These are phyloP conservation scores for Nemotelus pantherinus DNA, from an alignment of 2,888 invertebrate species.

Conservation along the genomic window DNA sequence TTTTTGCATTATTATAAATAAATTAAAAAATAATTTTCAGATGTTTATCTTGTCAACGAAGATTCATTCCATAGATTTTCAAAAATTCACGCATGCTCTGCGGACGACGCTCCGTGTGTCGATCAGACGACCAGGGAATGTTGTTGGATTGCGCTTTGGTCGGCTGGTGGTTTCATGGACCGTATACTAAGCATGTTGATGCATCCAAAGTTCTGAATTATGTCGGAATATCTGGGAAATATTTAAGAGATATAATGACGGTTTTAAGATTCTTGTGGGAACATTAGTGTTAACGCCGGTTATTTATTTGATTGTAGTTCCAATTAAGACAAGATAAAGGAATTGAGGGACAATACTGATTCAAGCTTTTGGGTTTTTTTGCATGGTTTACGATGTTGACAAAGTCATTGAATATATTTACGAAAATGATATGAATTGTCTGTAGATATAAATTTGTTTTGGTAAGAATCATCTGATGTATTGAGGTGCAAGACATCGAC, in stretches of 20 bases:
- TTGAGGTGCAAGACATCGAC: no score
- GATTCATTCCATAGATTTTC: slow-evolving; percentile 7
- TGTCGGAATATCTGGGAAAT: slow-evolving; percentile 17
- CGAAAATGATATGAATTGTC: no score
- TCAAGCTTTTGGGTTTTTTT: no score
- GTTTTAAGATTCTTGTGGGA: slow-evolving; percentile 49
- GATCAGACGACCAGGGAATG: no score
- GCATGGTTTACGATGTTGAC: no score
- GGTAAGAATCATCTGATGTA: no score
- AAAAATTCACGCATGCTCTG: slow-evolving; percentile 14
- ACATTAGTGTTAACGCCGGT: slow-evolving; percentile 65
- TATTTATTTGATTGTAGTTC: slow-evolving; percentile 63
- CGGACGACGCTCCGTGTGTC: not conserved
- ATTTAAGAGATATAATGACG: slow-evolving; percentile 27
- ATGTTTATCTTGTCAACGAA: slow-evolving; percentile 39
- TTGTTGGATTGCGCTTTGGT: not conserved
- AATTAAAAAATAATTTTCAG: slow-evolving; percentile 45
- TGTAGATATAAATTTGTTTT: no score
- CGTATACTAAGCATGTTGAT: no score
- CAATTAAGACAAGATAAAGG: slow-evolving; percentile 12
- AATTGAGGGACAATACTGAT: not conserved
- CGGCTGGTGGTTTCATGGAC: not conserved
- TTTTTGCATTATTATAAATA: slow-evolving; percentile 42
- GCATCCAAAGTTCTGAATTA: not conserved
- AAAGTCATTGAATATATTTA: no score